Evolutionary conservation across 92 coral and sea anemone species (phyloP).

Genomic region (Actinostola sp.): DNA sequence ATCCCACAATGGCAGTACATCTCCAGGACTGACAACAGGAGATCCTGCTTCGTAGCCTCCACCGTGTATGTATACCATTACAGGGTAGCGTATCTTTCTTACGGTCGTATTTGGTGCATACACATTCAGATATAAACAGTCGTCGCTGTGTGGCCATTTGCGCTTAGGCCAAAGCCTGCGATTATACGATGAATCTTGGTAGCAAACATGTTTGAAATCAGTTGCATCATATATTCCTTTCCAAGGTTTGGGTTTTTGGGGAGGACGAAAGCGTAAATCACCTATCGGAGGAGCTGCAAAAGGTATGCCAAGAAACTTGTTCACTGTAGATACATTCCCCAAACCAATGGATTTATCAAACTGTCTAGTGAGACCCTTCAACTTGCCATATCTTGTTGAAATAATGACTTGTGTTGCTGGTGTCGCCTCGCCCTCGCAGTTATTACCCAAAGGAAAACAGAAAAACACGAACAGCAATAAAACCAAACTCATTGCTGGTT

Average conservation of each 20-base stretch:
- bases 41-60: constrained; percentile 91
- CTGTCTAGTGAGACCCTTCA: constrained; percentile 49
- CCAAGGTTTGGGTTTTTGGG: constrained; percentile 56
- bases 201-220: constrained; percentile 60
- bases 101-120: constrained; percentile 47
- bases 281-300: constrained; percentile 80
- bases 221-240: constrained; percentile 65
- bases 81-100: constrained; percentile 47
- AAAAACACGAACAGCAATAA: constrained; percentile 3
- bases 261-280: constrained; percentile 74
- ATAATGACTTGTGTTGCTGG: constrained; percentile 3
- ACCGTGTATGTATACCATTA: constrained; percentile 91
- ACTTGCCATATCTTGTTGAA: constrained; percentile 59
- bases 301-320: constrained; percentile 79
- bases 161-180: constrained; percentile 60
- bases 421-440: constrained; percentile 14
- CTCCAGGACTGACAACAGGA: constrained; percentile 81
- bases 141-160: constrained; percentile 67
- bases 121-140: constrained; percentile 75
- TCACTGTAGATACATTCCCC: constrained; percentile 54
- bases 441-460: constrained; percentile 1
- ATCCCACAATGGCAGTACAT: constrained; percentile 78
- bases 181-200: constrained; percentile 41
- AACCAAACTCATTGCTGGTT: constrained; percentile 5
- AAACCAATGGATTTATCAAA: constrained; percentile 39